Evolutionary conservation across 2,888 invertebrate species (phyloP), one percentile per base, ranked within the genome.

Genomic region (Cephus nigrinus): DNA sequence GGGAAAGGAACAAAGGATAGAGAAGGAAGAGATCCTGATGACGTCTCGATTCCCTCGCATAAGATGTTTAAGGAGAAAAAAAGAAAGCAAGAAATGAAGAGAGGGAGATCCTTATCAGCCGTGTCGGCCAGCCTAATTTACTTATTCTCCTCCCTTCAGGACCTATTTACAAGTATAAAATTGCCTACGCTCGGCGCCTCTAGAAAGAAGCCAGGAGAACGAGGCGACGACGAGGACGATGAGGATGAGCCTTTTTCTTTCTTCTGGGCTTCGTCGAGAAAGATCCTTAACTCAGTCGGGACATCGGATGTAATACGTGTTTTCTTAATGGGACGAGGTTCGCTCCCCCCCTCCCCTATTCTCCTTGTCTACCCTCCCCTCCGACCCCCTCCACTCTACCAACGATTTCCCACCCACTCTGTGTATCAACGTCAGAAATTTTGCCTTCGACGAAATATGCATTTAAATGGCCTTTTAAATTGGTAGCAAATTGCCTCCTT

Each of bases 101-200:
- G 78, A 94, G 94, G 94, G 94, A 94, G 95, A 95, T 95, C 93
- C 94, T 94, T 95, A 95, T 95, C 95, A 94, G 85, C 83, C 85
- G 82, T 85, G 86, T 86, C 94, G 93, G 92, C 93, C 94, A 93
- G 94, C 94, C 95, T 95, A 95, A 95, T 95, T 95, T 95, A 95
- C 95, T 95, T 95, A 95, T 95, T 94, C 94, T 93, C 85, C 84
- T 94, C 93, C 94, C 93, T 94, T 94, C 93, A 93, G 93, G 94
- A 94, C 94, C 94, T 95, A 95, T 95, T 95, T 95, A 95, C 95
- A 87, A 87, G 86, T 85, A 84, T 82, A 86, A 87, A 86, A 88
- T 88, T 87, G 85, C 84, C 81, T 84, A 78, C 83, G 69, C 74
- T 79, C 40, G 40, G 15, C 40, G 40, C 40, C 15, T 40, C 79